Evolutionary conservation across 2,797 vertebrate species (phyloP), one percentile per base, ranked within the genome.

Genomic region (Scarus forsteni): DNA sequence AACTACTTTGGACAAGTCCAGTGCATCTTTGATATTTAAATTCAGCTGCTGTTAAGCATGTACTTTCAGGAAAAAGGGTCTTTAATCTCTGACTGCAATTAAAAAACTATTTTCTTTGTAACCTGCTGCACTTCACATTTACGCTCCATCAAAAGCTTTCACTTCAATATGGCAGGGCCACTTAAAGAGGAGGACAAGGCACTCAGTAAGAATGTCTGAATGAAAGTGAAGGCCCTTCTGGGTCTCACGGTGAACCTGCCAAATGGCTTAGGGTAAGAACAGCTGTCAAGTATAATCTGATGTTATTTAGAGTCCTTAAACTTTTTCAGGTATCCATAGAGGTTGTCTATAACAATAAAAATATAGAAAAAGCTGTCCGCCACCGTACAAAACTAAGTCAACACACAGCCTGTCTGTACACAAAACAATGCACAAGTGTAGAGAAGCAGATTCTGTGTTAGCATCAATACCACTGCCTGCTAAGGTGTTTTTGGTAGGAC

Each of bases 51-150:
- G 14, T 43, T 62, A 15, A 42, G 14, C n/a, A 11, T 34, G 15
- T 40, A 49, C 14, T 46, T 46, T 51, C 46, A 0, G 14, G 16
- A 39, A 42, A 51, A 59, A 35, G 14, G 14, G 27, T 39, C 16
- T 53, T 57, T 45, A 34, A 50, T 53, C 12, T 38, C 45, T 18
- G 6, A 36, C 0, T 57, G 36, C 36, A 58, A 43, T 57, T 16
- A 0, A 2, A 40, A 51, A 50, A 64, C 0, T 1, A 6, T 54
- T 64, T 70, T 62, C 27, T 76, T 36, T 60, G 1, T 5, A 56
- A 70, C 35, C 53, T 44, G 12, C 52, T 69, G 51, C 38, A 35
- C 55, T 14, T 56, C 9, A 71, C 43, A 27, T 53, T 66, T n/a
- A 61, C 7, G 0, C 10, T 10, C 11, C 15, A 69, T 53, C 52